These are phyloP conservation scores for Etheostoma nigrum DNA, from an alignment of 2,797 vertebrate genomes.

Conservation along the genomic window DNA sequence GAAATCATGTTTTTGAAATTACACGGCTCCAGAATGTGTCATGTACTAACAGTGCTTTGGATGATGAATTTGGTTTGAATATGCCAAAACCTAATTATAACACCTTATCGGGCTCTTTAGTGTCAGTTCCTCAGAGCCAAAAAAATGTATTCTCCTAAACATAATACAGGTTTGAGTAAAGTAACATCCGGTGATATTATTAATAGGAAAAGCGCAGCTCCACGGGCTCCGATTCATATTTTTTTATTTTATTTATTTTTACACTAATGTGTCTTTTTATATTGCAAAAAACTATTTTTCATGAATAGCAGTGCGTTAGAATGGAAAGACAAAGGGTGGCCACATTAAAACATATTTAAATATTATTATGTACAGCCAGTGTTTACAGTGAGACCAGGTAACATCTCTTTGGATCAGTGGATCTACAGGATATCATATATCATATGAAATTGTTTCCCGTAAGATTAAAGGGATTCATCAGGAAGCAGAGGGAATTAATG, in stretches of 20 bases:
- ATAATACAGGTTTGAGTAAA: background rate
- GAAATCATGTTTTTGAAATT: background rate
- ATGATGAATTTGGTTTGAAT: background rate
- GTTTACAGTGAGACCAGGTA: constrained; percentile 23
- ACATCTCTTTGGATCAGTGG: constrained; percentile 23
- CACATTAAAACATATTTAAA: constrained; percentile 23
- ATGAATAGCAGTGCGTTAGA: constrained; percentile 11
- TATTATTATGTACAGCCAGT: constrained; percentile 2
- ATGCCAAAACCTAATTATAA: background rate
- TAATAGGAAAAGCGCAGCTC: constrained; percentile 6
- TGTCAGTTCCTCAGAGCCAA: background rate
- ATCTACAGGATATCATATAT: background rate
- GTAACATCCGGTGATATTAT: constrained; percentile 13
- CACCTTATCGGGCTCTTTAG: background rate
- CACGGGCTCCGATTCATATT: background rate
- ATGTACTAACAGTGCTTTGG: background rate
- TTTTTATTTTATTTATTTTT: background rate
- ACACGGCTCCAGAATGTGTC: background rate
- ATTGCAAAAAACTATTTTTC: background rate
- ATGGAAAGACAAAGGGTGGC: constrained; percentile 17
- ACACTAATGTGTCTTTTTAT: constrained; percentile 15
- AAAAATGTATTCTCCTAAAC: background rate
- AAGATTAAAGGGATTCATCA: constrained; percentile 22
- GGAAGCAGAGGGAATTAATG: constrained; percentile 30
- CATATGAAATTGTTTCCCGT: background rate